phyloP scores from a whole-genome alignment of 1,140 invertebrate species.

The Hormaphis cornu region DNA sequence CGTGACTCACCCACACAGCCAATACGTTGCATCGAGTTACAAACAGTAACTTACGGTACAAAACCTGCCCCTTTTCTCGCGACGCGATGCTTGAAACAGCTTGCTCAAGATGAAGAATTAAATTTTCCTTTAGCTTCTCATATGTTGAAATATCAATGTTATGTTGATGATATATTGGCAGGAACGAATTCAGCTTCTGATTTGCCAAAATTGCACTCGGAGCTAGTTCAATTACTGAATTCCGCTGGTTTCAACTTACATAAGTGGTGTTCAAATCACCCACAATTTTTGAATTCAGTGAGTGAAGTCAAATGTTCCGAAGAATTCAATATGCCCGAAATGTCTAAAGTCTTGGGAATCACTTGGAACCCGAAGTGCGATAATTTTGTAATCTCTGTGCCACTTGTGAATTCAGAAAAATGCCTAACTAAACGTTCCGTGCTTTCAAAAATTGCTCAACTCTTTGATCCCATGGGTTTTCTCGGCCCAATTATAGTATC shows the following conservation, averaged over 20 bases:
- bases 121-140: conserved; percentile 36
- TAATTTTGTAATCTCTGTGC: no score
- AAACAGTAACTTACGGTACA: conserved; percentile 42
- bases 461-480: no score
- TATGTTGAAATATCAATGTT: conserved; percentile 41
- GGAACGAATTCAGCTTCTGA: not conserved
- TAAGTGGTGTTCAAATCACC: not conserved
- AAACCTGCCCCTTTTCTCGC: conserved; percentile 40
- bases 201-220: not conserved
- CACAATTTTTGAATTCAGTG: no score
- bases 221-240: not conserved
- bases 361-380: no score
- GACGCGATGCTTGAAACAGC: conserved; percentile 39
- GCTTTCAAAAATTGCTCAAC: no score
- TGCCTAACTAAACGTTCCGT: no score
- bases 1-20: conserved; percentile 30
- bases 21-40: conserved; percentile 39
- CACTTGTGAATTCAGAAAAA: no score
- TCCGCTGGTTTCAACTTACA: not conserved
- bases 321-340: no score
- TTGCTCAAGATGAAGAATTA: conserved; percentile 38
- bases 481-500: no score
- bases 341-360: no score
- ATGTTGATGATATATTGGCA: conserved; percentile 43
- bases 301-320: no score